Evolutionary conservation across 2,797 vertebrate genomes (phyloP).

Genomic region (Furcifer pardalis): DNA sequence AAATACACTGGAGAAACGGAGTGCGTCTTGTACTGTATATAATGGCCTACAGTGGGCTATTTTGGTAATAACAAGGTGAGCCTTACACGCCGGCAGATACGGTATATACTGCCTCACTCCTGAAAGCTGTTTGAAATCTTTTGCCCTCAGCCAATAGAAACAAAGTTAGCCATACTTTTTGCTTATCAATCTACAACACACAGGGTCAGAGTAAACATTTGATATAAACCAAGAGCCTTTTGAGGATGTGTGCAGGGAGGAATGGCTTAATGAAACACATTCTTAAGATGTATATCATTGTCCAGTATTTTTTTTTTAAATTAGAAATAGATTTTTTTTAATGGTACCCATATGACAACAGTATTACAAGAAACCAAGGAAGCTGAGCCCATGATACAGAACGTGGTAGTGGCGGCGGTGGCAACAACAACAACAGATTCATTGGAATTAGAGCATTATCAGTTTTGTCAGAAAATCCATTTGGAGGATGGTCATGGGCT

Average conservation of each 20-base stretch:
- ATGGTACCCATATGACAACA: not conserved
- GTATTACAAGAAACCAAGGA: not conserved
- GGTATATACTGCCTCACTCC: constrained; percentile 10
- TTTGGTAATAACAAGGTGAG: too few species aligned
- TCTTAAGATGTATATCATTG: constrained; percentile 24
- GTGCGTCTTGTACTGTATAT: too few species aligned
- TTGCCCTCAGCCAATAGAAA: not conserved
- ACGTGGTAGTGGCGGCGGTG: not conserved
- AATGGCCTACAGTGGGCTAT: too few species aligned
- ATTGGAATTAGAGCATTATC: not conserved
- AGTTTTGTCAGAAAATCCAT: not conserved
- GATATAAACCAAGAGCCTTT: constrained; percentile 59
- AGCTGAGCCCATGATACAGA: not conserved
- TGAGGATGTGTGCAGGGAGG: not conserved
- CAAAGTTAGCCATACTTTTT: constrained; percentile 56
- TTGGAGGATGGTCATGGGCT: not conserved
- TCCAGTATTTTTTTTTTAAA: not conserved
- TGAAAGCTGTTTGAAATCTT: constrained; percentile 1
- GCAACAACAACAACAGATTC: not conserved
- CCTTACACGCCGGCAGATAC: too few species aligned
- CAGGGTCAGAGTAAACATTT: constrained; percentile 50
- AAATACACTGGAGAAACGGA: too few species aligned
- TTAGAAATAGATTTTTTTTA: constrained; percentile 34
- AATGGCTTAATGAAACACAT: constrained; percentile 59
- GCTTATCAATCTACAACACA: constrained; percentile 26